Evolutionary conservation across 2,888 invertebrate genomes (phyloP).

Genomic region (Oligia latruncula): DNA sequence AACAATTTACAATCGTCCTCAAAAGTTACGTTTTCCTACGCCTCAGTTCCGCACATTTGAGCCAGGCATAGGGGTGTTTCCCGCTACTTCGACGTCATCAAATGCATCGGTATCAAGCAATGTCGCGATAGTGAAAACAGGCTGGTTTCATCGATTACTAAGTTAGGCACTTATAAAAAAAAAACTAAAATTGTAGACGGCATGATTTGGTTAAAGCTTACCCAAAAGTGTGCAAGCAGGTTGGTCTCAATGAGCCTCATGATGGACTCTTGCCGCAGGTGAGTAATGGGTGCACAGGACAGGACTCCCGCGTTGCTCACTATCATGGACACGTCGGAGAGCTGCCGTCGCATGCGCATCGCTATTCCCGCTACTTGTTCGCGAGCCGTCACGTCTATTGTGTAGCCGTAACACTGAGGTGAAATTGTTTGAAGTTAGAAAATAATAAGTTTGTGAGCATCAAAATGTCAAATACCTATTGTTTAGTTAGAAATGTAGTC

Average conservation of each 20-base stretch:
- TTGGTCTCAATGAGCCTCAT: slow-evolving; percentile 81
- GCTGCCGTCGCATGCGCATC: slow-evolving; percentile 79
- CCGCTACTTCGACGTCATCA: neutral
- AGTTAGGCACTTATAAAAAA: neutral
- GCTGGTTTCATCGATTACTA: neutral
- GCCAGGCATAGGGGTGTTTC: neutral
- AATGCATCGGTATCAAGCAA: neutral
- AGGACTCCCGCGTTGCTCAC: slow-evolving; percentile 83
- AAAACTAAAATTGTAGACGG: neutral
- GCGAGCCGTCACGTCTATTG: slow-evolving; percentile 85
- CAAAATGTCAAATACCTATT: neutral
- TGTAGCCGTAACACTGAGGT: slow-evolving; percentile 82
- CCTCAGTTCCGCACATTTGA: neutral
- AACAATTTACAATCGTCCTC: neutral
- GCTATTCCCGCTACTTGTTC: slow-evolving; percentile 85
- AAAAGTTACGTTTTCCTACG: neutral
- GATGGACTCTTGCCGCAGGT: slow-evolving; percentile 77
- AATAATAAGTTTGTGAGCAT: neutral
- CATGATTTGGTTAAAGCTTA: slow-evolving; percentile 52
- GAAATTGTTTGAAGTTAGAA: neutral
- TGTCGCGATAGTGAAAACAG: neutral
- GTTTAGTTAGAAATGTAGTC: neutral
- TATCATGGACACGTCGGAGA: slow-evolving; percentile 84
- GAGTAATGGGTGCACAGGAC: slow-evolving; percentile 77
- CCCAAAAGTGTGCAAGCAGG: slow-evolving; percentile 86